Evolutionary conservation across 1,140 invertebrate genomes (phyloP), one percentile per base, ranked within the genome.

Genomic region (Pogonomyrmex californicus): DNA sequence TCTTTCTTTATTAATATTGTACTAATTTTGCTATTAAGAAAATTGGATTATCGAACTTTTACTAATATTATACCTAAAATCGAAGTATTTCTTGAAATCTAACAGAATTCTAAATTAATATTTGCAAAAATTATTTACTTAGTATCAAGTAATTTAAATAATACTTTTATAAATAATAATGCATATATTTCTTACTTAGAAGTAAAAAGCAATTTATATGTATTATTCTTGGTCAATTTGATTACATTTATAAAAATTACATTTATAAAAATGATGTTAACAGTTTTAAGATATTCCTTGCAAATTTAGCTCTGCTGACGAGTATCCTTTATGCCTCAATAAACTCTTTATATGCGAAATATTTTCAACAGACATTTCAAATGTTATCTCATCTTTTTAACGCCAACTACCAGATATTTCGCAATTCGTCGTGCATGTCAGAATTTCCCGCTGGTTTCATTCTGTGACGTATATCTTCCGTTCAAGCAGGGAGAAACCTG

Each of bases 261-360:
- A 38, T 62, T 33, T 4, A 9, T 12, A 54, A 41, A 44, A 66
- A 17, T 12, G 23, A 51, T 6, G 4, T 23, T 23, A 77, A 6
- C 41, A 4, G 0, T 56, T 23, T 56, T 23, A 14, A 66, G n/a
- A 17, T 54, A 56, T 41, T 78, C 2, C 17, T 49, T 36, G 44
- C 30, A 33, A 63, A 78, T 47, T 63, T 77, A 38, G 2, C 3
- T 10, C 5, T 9, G 7, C 7, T 56, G 23, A 78, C 17, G 44
- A 78, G n/a, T 41, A 36, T 44, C n/a, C 49, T 51, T 79, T n/a
- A 10, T 54, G 33, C 60, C 41, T 78, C 76, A 68, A 81, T 68
- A 79, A 23, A 66, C 14, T 56, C 12, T 4, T 56, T 23, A 56
- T 68, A 68, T 7, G 36, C 47, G n/a, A 68, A 10, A 81, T 81